Conservation (phyloP, 2,797 vertebrate species). For the Crenuchus spilurus region DNA sequence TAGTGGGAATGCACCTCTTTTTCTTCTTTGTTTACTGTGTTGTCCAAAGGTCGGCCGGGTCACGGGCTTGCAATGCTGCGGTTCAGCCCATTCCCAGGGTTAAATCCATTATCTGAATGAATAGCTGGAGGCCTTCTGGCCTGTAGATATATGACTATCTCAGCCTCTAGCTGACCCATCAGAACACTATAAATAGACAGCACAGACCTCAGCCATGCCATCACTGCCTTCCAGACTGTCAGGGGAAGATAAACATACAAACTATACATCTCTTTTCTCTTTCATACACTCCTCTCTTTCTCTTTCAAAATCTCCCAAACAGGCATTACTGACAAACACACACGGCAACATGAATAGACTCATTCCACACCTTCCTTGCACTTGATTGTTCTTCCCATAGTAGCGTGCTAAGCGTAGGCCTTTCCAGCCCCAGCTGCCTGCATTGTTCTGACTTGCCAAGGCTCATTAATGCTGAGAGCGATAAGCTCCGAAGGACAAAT, state of each 20-base stretch:
- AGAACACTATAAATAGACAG: slow-evolving; percentile 86
- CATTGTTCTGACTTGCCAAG: slow-evolving; percentile 81
- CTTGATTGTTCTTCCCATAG: slow-evolving; percentile 69
- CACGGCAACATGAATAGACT: slow-evolving; percentile 68
- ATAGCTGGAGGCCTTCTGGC: slow-evolving; percentile 84
- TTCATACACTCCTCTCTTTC: slow-evolving; percentile 16
- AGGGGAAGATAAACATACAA: slow-evolving; percentile 9
- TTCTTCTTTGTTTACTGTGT: slow-evolving; percentile 86
- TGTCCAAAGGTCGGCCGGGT: slow-evolving; percentile 90
- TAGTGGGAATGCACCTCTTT: slow-evolving; percentile 89
- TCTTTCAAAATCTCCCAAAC: slow-evolving; percentile 32
- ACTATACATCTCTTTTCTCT: slow-evolving; percentile 13
- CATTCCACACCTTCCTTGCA: slow-evolving; percentile 67
- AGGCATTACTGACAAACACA: slow-evolving; percentile 39
- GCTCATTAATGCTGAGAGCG: slow-evolving; percentile 79
- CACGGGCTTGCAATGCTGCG: slow-evolving; percentile 85
- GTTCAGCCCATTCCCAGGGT: slow-evolving; percentile 95
- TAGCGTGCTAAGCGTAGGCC: slow-evolving; percentile 69
- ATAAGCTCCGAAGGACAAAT: slow-evolving; percentile 84
- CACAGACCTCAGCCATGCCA: slow-evolving; percentile 69
- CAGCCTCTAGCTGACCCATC: slow-evolving; percentile 86
- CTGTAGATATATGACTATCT: slow-evolving; percentile 90
- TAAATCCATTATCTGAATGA: slow-evolving; percentile 96
- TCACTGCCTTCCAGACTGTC: slow-evolving; percentile 53
- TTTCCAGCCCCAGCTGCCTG: slow-evolving; percentile 78